A percentile compares a stretch with the other conserved stretches of the same genome.
phyloP scores from a whole-genome alignment of 2,888 invertebrate genomes.

The Apodemia zela region DNA sequence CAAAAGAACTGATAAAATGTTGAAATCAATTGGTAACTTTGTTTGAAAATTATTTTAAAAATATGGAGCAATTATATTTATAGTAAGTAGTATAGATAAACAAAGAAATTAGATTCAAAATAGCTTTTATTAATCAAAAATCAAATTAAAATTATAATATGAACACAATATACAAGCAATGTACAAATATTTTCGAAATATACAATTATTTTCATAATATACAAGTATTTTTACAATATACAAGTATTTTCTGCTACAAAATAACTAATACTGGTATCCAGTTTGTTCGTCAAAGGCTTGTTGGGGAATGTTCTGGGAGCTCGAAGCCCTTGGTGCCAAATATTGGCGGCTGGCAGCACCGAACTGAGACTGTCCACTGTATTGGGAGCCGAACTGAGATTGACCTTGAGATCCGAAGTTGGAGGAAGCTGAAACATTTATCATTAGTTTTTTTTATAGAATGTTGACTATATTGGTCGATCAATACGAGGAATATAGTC shows the following conservation, averaged over 20 bases:
- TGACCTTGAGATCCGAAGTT: conserved; percentile 29
- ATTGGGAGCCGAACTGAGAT: conserved; percentile 37
- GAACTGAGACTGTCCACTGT: conserved; percentile 34
- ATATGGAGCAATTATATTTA: too few relatives aligned
- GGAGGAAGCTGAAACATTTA: conserved; percentile 17
- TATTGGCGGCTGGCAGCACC: conserved; percentile 58
- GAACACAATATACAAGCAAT: conserved; percentile 10
- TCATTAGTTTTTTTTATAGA: background rate
- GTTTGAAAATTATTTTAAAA: too few relatives aligned
- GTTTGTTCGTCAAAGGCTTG: conserved; percentile 61
- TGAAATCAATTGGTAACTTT: too few relatives aligned
- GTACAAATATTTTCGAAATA: too few relatives aligned
- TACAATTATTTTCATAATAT: too few relatives aligned
- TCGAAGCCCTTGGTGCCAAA: conserved; percentile 51
- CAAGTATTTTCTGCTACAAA: conserved; percentile 2
- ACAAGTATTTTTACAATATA: background rate
- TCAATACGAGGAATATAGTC: too few relatives aligned
- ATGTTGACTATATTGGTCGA: too few relatives aligned
- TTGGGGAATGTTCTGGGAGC: conserved; percentile 52
- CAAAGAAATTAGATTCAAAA: background rate
- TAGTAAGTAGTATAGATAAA: background rate
- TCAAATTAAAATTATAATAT: background rate
- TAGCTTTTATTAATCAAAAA: background rate
- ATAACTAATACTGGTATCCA: conserved; percentile 55
- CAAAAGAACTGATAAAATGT: too few relatives aligned